Evolutionary conservation across 2,113 vertebrate species (phyloP).

Genomic region (Stegostoma tigrinum): DNA sequence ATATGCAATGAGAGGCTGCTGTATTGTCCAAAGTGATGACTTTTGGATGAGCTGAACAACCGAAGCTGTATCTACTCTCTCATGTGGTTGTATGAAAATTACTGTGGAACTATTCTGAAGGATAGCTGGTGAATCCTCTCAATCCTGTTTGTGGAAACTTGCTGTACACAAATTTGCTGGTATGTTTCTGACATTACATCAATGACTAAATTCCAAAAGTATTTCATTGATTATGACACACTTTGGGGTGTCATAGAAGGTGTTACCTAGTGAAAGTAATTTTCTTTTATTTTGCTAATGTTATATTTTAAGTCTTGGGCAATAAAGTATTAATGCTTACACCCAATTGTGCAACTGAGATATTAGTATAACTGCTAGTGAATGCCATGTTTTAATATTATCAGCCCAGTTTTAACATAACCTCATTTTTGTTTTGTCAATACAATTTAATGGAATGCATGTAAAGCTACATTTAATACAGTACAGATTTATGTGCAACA

Average conservation of each 20-base stretch:
- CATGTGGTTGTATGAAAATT: background rate
- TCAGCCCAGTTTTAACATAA: background rate
- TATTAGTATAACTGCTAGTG: background rate
- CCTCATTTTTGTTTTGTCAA: background rate
- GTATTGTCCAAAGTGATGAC: background rate
- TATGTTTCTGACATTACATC: background rate
- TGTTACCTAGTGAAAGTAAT: background rate
- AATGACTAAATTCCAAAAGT: background rate
- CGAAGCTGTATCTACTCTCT: background rate
- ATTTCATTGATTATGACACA: background rate
- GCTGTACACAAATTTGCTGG: background rate
- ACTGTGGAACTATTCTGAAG: background rate
- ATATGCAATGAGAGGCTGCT: background rate
- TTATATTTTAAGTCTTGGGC: background rate
- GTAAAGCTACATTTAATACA: background rate
- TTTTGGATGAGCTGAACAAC: background rate
- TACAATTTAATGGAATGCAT: background rate
- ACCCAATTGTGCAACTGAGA: background rate
- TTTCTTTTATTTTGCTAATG: background rate
- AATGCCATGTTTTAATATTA: background rate
- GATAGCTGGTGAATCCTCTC: background rate
- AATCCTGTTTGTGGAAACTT: background rate
- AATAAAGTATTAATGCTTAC: background rate
- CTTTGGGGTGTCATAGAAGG: background rate
- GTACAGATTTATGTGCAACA: background rate